Percentiles rank a stretch among this genome's conserved stretches.
Conservation (phyloP, 2,113 vertebrate species). For the Bombycilla garrulus region DNA sequence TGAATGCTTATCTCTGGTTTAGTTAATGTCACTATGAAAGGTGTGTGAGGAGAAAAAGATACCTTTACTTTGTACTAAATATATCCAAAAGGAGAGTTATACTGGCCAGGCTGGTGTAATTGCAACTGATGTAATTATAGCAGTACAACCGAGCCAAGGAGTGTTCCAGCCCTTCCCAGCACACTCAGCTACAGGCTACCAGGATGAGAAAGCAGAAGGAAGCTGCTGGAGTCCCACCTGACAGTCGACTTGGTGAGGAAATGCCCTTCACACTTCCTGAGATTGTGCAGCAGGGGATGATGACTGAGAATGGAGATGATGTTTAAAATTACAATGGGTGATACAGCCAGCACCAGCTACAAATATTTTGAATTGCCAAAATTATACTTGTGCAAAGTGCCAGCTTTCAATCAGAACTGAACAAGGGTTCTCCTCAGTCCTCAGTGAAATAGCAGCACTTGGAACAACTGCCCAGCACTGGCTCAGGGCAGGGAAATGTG, state of each 20-base stretch:
- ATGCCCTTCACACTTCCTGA: neutral
- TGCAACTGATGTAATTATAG: neutral
- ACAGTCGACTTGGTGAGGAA: neutral
- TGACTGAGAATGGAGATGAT: neutral
- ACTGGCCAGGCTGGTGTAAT: neutral
- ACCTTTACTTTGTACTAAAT: neutral
- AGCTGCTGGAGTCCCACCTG: neutral
- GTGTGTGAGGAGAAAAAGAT: neutral
- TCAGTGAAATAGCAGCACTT: neutral
- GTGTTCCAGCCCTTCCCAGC: neutral
- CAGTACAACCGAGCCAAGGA: neutral
- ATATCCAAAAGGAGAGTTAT: neutral
- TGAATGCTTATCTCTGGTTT: constrained; percentile 9
- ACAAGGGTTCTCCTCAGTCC: neutral
- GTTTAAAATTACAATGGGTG: neutral
- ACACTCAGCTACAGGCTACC: neutral
- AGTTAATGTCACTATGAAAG: neutral
- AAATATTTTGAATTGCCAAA: neutral
- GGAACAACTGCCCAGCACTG: neutral
- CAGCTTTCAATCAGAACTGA: neutral
- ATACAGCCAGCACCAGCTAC: neutral
- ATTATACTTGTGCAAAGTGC: neutral
- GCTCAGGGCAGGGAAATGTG: neutral
- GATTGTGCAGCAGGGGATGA: neutral
- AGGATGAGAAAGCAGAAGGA: neutral